Evolutionary conservation across 2,113 vertebrate genomes (phyloP).

Genomic region (Ailurus styani): DNA sequence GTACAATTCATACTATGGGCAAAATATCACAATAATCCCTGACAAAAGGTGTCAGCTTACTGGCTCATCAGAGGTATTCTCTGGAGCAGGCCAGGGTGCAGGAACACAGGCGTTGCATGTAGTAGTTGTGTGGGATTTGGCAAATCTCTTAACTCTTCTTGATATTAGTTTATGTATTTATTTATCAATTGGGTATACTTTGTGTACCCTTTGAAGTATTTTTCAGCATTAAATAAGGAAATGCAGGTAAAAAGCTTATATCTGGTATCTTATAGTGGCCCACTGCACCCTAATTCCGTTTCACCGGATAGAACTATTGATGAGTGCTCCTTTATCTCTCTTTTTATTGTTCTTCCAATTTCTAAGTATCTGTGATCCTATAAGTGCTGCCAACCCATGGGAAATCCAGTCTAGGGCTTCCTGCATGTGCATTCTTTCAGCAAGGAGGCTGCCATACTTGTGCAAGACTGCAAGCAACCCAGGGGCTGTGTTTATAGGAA

Average conservation of each 20-base stretch:
- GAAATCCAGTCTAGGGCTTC: neutral
- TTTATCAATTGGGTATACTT: neutral
- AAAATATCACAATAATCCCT: neutral
- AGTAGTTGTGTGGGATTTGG: rapidly evolving
- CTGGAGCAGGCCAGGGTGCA: neutral
- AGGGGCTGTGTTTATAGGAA: neutral
- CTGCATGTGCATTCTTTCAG: neutral
- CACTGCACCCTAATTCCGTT: neutral
- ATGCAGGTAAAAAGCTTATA: neutral
- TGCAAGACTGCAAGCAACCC: neutral
- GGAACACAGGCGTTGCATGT: neutral
- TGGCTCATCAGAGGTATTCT: neutral
- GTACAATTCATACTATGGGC: neutral
- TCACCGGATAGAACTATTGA: neutral
- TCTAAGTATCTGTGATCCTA: neutral
- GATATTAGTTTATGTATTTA: neutral
- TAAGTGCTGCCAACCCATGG: neutral
- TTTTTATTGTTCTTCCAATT: neutral
- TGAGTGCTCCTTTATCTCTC: neutral
- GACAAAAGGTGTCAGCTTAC: neutral
- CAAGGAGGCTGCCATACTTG: neutral
- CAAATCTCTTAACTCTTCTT: neutral
- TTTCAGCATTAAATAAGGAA: neutral
- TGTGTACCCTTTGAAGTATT: neutral
- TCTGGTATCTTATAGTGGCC: neutral